Evolutionary conservation across 2,888 invertebrate species (phyloP).

Genomic region (Lochmaea crataegi): DNA sequence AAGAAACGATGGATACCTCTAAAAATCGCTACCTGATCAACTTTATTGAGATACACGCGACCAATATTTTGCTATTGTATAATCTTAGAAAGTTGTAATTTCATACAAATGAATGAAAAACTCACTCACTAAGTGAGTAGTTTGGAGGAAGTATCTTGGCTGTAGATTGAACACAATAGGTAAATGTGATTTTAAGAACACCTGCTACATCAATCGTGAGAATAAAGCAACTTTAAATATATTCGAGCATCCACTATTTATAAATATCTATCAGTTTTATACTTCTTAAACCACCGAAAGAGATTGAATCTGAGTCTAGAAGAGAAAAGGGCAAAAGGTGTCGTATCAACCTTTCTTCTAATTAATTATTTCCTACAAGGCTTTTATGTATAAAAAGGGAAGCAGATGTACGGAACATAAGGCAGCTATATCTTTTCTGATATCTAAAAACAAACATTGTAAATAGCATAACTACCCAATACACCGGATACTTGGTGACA

Average conservation of each 20-base stretch:
- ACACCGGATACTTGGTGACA: neutral
- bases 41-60: too few species aligned
- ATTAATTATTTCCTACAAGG: conserved; percentile 23
- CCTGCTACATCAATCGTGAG: too few species aligned
- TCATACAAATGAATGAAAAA: too few species aligned
- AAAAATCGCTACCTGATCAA: too few species aligned
- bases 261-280: neutral
- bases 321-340: conserved; percentile 1
- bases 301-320: neutral
- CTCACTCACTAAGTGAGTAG: too few species aligned
- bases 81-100: too few species aligned
- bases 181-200: too few species aligned
- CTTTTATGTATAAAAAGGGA: conserved; percentile 18
- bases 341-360: conserved; percentile 9
- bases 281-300: neutral
- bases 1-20: too few species aligned
- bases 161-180: too few species aligned
- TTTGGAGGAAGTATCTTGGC: too few species aligned
- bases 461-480: neutral
- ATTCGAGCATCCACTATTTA: neutral
- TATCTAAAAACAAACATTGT: neutral
- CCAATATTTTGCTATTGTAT: too few species aligned
- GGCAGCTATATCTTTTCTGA: conserved; percentile 5
- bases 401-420: conserved; percentile 23
- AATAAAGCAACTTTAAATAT: too few species aligned